Percentiles rank a stretch among this genome's conserved stretches.
These are phyloP conservation scores for Hermetia illucens DNA, from an alignment of 1,140 invertebrate species.

Conservation along the genomic window DNA sequence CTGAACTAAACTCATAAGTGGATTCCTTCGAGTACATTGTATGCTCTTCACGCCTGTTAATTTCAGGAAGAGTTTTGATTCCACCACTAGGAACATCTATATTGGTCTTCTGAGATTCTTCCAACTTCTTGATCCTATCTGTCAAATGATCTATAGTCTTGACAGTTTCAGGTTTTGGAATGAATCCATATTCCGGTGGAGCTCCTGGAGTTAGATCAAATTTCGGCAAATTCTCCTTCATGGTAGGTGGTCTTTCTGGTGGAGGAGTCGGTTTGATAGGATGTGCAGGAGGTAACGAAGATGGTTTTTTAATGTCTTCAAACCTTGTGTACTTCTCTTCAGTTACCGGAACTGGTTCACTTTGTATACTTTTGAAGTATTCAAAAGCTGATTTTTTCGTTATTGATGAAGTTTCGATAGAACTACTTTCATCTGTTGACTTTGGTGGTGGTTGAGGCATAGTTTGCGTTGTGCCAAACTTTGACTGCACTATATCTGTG, in stretches of 20 bases:
- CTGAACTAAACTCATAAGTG: slow-evolving; percentile 1
- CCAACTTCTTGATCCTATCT: slow-evolving; percentile 45
- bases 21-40: neutral
- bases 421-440: slow-evolving; percentile 10
- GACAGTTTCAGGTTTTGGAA: slow-evolving; percentile 37
- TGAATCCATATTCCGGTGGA: slow-evolving; percentile 54
- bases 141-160: slow-evolving; percentile 41
- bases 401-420: slow-evolving; percentile 32
- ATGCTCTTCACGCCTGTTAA: neutral
- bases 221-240: slow-evolving; percentile 21
- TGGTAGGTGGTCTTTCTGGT: slow-evolving; percentile 13
- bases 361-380: slow-evolving; percentile 42
- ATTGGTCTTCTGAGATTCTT: slow-evolving; percentile 42
- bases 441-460: slow-evolving; percentile 23
- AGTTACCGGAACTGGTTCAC: slow-evolving; percentile 19
- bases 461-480: slow-evolving; percentile 29
- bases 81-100: slow-evolving; percentile 46
- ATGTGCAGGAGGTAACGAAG: slow-evolving; percentile 16
- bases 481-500: slow-evolving; percentile 22
- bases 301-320: slow-evolving; percentile 11
- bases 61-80: slow-evolving; percentile 28
- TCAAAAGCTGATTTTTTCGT: slow-evolving; percentile 37
- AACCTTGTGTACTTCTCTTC: slow-evolving; percentile 8
- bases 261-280: slow-evolving; percentile 15
- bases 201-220: slow-evolving; percentile 51